Conservation (phyloP, 2,113 vertebrate genomes). For the Argyrosomus japonicus region DNA sequence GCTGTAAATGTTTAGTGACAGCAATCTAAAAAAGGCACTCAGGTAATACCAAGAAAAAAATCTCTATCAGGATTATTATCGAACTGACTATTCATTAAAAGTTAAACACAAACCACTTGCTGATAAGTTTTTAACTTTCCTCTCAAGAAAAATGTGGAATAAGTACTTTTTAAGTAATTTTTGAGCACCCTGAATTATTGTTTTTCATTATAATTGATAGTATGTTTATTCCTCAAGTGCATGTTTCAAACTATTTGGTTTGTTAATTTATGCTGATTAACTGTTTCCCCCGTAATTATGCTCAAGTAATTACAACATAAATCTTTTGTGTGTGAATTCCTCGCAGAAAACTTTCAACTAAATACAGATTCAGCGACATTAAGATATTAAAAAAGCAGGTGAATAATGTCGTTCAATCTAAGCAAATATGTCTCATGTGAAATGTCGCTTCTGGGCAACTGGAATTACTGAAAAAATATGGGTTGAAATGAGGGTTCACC, state of each 20-base stretch:
- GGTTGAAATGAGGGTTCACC: slow-evolving; percentile 33
- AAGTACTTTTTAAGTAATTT: slow-evolving; percentile 31
- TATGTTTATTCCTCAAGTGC: slow-evolving; percentile 55
- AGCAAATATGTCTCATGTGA: slow-evolving; percentile 25
- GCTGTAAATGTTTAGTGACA: background rate
- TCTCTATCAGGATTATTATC: background rate
- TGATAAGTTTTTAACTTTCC: slow-evolving; percentile 27
- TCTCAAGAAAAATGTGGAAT: slow-evolving; percentile 33
- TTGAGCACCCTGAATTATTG: slow-evolving; percentile 18
- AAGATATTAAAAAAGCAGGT: slow-evolving; percentile 49
- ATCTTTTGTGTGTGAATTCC: slow-evolving; percentile 56
- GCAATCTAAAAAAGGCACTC: background rate
- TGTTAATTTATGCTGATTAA: slow-evolving; percentile 76
- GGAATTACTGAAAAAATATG: background rate
- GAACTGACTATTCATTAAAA: background rate
- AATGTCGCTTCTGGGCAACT: slow-evolving; percentile 11
- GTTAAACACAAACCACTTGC: background rate
- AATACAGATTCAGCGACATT: slow-evolving; percentile 40
- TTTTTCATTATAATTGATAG: slow-evolving; percentile 62
- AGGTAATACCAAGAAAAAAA: background rate
- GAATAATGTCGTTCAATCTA: slow-evolving; percentile 27
- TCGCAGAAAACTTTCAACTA: slow-evolving; percentile 30
- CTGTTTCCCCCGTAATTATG: slow-evolving; percentile 71
- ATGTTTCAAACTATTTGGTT: slow-evolving; percentile 62
- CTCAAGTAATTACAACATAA: slow-evolving; percentile 74